Evolutionary conservation across 1,140 invertebrate species (phyloP).

Genomic region (Drosophila busckii): DNA sequence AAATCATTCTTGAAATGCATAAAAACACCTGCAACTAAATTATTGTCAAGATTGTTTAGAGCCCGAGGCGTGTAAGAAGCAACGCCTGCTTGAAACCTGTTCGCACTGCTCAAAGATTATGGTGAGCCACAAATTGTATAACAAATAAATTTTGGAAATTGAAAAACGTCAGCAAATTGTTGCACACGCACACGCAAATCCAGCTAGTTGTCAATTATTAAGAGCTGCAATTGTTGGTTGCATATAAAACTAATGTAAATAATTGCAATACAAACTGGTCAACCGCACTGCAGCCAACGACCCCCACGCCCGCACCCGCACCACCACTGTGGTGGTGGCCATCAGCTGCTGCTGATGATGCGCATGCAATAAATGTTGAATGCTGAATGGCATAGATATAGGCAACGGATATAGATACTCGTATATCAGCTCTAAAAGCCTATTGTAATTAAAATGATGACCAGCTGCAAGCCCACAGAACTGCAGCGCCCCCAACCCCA

Average conservation of each 20-base stretch:
- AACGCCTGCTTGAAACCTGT: neutral
- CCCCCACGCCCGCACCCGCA: neutral
- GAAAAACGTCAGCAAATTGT: conserved; percentile 14
- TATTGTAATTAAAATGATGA: conserved; percentile 58
- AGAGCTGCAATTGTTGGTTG: conserved; percentile 4
- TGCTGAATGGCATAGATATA: neutral
- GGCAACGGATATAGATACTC: no score
- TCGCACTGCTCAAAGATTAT: neutral
- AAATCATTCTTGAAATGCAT: conserved; percentile 10
- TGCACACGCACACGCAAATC: conserved; percentile 1
- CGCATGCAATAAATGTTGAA: conserved; percentile 21
- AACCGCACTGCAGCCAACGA: neutral
- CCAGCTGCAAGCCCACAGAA: no score
- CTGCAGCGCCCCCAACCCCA: no score
- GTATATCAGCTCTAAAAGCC: no score
- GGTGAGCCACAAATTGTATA: conserved; percentile 10
- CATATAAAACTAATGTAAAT: conserved; percentile 29
- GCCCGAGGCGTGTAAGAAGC: neutral
- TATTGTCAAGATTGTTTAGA: conserved; percentile 5
- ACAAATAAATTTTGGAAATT: conserved; percentile 23
- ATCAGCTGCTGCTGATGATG: conserved; percentile 16
- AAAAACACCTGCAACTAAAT: conserved; percentile 14
- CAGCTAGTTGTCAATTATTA: conserved; percentile 15
- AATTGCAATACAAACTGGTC: conserved; percentile 20
- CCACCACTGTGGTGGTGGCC: conserved; percentile 13